These are phyloP conservation scores for Orchestia grillus DNA, from an alignment of 1,140 invertebrate species.

Conservation along the genomic window DNA sequence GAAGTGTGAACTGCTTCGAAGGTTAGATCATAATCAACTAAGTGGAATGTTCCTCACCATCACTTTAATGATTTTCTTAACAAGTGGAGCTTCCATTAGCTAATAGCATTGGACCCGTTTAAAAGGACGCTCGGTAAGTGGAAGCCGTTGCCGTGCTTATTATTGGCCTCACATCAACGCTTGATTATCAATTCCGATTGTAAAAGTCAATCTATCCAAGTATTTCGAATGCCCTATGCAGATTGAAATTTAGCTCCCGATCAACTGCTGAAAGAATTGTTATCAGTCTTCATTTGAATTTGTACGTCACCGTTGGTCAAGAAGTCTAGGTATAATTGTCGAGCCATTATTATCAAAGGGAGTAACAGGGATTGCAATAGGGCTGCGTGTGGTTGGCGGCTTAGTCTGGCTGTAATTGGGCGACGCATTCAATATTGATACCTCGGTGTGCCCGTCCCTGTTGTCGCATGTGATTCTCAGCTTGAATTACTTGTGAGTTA, in stretches of 20 bases:
- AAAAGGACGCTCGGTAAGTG: not conserved
- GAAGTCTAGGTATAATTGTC: not conserved
- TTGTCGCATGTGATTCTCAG: too few species aligned
- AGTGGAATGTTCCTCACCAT: not conserved
- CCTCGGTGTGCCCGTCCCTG: too few species aligned
- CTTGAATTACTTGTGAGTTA: too few species aligned
- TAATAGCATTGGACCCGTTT: not conserved
- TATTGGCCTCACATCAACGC: not conserved
- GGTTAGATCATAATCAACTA: not conserved
- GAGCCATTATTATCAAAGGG: too few species aligned
- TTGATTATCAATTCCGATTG: not conserved
- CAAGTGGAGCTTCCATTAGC: not conserved
- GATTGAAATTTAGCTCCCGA: not conserved
- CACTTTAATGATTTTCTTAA: not conserved
- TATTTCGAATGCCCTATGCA: not conserved
- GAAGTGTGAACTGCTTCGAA: not conserved
- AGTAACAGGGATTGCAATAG: too few species aligned
- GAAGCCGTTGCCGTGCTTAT: not conserved
- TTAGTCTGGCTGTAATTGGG: too few species aligned
- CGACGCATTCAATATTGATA: too few species aligned
- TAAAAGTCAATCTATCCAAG: not conserved
- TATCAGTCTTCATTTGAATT: not conserved
- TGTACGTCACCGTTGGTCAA: not conserved
- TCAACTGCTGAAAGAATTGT: not conserved
- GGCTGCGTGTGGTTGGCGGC: too few species aligned